Conservation (phyloP, 1,140 invertebrate species). For the Centruroides sculpturatus region DNA sequence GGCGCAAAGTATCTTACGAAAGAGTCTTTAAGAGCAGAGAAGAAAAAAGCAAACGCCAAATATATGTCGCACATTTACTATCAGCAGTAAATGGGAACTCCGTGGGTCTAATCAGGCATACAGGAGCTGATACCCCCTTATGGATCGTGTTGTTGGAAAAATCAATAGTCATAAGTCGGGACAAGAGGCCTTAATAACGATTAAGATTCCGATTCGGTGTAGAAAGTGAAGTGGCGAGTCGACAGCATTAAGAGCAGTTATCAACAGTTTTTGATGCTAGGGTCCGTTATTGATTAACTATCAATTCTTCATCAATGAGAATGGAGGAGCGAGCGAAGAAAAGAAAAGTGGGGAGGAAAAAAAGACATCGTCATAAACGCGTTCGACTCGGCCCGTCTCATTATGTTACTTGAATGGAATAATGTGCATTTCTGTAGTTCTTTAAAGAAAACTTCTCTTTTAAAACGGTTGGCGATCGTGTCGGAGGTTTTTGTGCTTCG, state of each 20-base stretch:
- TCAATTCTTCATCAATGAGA: conserved; percentile 16
- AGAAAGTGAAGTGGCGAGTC: too few species aligned
- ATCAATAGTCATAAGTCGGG: conserved; percentile 14
- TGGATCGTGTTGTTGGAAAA: background rate
- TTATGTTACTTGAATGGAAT: conserved; percentile 8
- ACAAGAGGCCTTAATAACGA: conserved; percentile 10
- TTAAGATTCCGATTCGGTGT: conserved; percentile 4
- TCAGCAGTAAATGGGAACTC: too few species aligned
- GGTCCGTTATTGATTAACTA: conserved; percentile 12
- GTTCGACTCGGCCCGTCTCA: background rate
- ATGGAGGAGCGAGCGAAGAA: background rate
- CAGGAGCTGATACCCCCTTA: too few species aligned
- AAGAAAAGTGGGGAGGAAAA: background rate
- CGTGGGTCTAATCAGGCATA: too few species aligned
- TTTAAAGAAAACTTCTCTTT: background rate
- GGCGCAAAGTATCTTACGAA: too few species aligned
- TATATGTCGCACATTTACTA: too few species aligned
- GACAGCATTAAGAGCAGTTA: conserved; percentile 12
- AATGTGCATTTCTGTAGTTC: conserved; percentile 10
- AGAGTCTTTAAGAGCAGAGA: too few species aligned
- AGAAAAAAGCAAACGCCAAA: too few species aligned
- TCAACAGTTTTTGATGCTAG: conserved; percentile 10
- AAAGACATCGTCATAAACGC: background rate
- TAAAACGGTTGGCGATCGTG: background rate
- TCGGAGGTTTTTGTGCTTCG: background rate